Base-by-base conservation (phyloP, 2,113 vertebrate species). In the Puffinus mauretanicus region DNA sequence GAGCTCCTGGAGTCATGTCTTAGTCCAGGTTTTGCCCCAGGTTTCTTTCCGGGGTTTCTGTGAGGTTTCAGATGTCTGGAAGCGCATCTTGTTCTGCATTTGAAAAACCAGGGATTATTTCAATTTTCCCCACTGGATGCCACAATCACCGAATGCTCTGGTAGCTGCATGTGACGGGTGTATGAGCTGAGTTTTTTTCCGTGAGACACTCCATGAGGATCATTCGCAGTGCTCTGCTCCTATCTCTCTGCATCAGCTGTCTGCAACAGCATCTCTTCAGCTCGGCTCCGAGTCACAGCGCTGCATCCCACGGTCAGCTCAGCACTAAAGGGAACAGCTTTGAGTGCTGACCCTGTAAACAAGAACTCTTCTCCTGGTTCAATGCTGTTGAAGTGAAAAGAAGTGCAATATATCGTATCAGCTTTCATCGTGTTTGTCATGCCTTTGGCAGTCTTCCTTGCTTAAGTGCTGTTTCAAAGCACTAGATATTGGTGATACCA, bases 241-340 rank as follows among this genome's bases (percentile, higher is more conserved):
- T 18, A 1, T 6, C 36, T 29, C 38, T 64, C 81, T 22, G 25
- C 52, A 25, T 36, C 66, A 47, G 8, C n/a, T n/a, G 11, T 26
- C 32, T 18, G 26, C 69, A 16, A 9, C 0, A 0, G 16, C 22
- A 13, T 3, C 69, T 58, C 70, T 25, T 30, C 78, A 19, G 42
- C 64, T 65, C 1, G 5, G 30, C 61, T 49, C 51, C 1, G 1
- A 52, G 58, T 4, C 64, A 13, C 36, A 4, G 29, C 1, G 0
- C 36, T 6, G 36, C 29, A 7, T 25, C 86, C 55, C 34, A 1
- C 0, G 6, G 32, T 6, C 82, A 3, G 15, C 4, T 15, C 62
- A 7, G 38, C 2, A 10, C 61, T 34, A 1, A 22, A 26, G 61
- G 61, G 51, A 86, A 21, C 17, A 34, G 61, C 47, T 76, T 25